Base-by-base conservation (phyloP, 2,888 invertebrate genomes). In the Stramonita haemastoma region DNA sequence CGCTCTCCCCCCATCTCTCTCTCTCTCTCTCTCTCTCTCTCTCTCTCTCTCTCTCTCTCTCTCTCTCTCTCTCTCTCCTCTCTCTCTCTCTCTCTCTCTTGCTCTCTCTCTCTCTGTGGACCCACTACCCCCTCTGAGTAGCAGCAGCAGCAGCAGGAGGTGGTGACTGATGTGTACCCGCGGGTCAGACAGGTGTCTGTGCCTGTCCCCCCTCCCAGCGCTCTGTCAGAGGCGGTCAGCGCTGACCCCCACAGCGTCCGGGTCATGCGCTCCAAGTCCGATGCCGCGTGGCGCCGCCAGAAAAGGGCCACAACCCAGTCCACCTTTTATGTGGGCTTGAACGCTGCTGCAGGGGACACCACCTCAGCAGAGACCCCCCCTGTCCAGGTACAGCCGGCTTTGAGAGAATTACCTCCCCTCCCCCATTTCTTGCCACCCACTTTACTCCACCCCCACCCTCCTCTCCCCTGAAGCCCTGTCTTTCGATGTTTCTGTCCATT, bases 141-240 rank as follows among this genome's bases (percentile, higher is more conserved):
- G 57, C 56, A 34, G n/a, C n/a, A n/a, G n/a, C n/a, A n/a, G n/a
- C n/a, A n/a, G n/a, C 60, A 36, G 13, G 19, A n/a, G 17, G 15
- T 11, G n/a, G 46, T 26, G 26, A 32, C 26, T 6, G 46, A 36
- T 26, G 17, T 6, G 36, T 36, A 36, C 36, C 87, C 86, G 60
- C 95, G 94, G 90, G 89, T 91, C 86, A 94, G 94, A 91, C 93
- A 94, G 91, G 94, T 93, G 88, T 95, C 95, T 2, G 93, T 94
- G 90, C 94, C 95, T 29, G 94, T 93, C 66, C 89, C 92, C 77
- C 93, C 91, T 66, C 90, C 92, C 29, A 85, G 91, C n/a, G 17
- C 19, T 19, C 29, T 66, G 29, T 79, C 34, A 17, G 88, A 86
- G 56, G 19, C n/a, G 19, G 66, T 60, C 34, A 91, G 92, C 84